Base-by-base conservation (phyloP, 2,888 invertebrate species). In the Amitus sp. region DNA sequence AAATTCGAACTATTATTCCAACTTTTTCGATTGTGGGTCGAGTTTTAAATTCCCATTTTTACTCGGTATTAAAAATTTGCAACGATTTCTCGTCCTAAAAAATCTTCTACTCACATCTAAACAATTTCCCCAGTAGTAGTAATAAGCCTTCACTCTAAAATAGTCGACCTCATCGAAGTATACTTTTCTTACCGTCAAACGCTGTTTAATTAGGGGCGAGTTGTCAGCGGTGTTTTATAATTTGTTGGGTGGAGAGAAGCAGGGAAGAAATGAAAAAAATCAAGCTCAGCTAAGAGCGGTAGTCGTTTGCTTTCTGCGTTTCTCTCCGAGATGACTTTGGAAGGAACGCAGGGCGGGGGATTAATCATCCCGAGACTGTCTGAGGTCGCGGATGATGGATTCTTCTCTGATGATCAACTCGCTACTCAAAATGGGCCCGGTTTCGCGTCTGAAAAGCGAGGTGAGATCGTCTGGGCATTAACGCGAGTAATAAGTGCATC, bases 401-500 rank as follows among this genome's bases (percentile, higher is more conserved):
- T 62, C 52, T 18, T 39, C 50, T 60, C 60, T 60, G 57, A 66
- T 66, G 48, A 60, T 65, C 59, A 57, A 28, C 28, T 51, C 39
- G 59, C 58, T 51, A 57, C 51, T 54, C 52, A 54, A 62, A 65
- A 49, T 20, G 52, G 52, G 46, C 47, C 58, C 37, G 13, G 58
- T 58, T 62, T 50, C 52, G 51, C 42, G 55, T 57, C 57, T 45
- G 42, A 48, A 30, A 45, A 43, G 53, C 50, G 17, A 46, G 46
- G 37, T 15, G 37, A 58, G 51, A 40, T 43, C 58, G 51, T 58
- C 59, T 52, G 46, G 33, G 40, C 37, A 40, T 52, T 65, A 65
- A 65, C 59, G 56, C 62, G 65, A 55, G 59, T 65, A 65, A 62
- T 65, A 59, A 65, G 53, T 58, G 53, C 62, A 43, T 46, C 48